Base-by-base conservation (phyloP, 2,113 vertebrate species). In the Herpetotheres cachinnans region DNA sequence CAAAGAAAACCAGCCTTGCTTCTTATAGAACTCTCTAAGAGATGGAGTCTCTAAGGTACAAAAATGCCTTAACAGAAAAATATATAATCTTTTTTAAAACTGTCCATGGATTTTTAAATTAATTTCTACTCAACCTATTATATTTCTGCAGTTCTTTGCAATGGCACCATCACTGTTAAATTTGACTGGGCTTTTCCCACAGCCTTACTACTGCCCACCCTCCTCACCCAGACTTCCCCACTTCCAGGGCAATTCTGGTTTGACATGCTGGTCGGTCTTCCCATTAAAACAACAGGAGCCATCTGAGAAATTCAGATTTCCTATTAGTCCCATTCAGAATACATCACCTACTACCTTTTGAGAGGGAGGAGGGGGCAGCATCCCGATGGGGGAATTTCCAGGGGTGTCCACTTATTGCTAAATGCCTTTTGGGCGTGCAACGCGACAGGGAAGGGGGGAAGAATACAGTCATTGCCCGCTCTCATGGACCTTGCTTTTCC, bases 381-480 rank as follows among this genome's bases (percentile, higher is more conserved):
- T 34, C 26, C 27, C 0, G 0, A 17, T 5, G 5, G 26, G 24
- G 38, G 26, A 55, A 78, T 74, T 78, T 89, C 46, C 58, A 93
- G 67, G 21, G 44, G 2, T 62, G 14, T 40, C 27, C 56, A 24
- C 24, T 14, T 82, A 40, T 8, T 72, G 52, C 30, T 61, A 73
- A 87, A 58, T 16, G 58, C 13, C 66, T 91, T 94, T 84, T 29
- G 44, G 42, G 49, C 40, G 32, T 49, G 50, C 29, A 58, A 4
- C 0, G 1, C 1, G 4, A 38, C 2, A 6, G 52, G 36, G 59
- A 91, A 55, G 22, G 18, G 24, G 56, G 17, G 44, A 61, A 73
- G 34, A 2, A 44, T 32, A 27, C 42, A 80, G 70, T 52, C 27
- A 17, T 17, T 91, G 44, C 84, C 46, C 7, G 13, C 12, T 90